These are phyloP conservation scores for Pandemis heparana DNA, from an alignment of 2,888 invertebrate genomes.

Conservation along the genomic window DNA sequence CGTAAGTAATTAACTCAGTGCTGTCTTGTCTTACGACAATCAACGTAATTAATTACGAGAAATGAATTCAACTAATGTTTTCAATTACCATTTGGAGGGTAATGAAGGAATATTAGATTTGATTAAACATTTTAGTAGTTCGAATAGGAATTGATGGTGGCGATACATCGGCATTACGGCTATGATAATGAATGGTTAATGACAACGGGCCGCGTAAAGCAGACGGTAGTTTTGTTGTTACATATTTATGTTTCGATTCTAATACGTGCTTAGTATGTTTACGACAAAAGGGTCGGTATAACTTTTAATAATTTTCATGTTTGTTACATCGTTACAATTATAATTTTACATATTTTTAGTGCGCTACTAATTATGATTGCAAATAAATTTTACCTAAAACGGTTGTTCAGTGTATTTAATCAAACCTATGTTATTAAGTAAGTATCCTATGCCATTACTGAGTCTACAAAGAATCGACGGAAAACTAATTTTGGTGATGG, in stretches of 20 bases:
- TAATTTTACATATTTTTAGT: too few relatives aligned
- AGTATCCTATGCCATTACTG: too few relatives aligned
- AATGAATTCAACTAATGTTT: conserved; percentile 21
- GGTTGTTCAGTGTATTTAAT: too few relatives aligned
- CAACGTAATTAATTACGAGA: conserved; percentile 21
- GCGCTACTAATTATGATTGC: too few relatives aligned
- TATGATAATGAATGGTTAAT: conserved; percentile 17
- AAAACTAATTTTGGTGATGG: too few relatives aligned
- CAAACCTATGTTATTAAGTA: too few relatives aligned
- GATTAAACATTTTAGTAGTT: conserved; percentile 25
- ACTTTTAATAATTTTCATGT: too few relatives aligned
- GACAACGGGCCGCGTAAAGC: not conserved
- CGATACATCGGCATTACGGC: conserved; percentile 22
- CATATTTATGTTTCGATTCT: not conserved
- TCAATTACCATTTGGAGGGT: conserved; percentile 26
- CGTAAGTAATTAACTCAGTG: conserved; percentile 3
- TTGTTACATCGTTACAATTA: too few relatives aligned
- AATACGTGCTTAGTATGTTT: not conserved
- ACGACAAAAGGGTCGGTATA: too few relatives aligned
- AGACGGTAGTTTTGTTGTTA: not conserved
- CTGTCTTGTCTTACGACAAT: conserved; percentile 17
- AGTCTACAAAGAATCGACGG: too few relatives aligned
- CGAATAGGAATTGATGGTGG: conserved; percentile 28
- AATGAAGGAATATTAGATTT: conserved; percentile 18
- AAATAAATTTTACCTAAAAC: too few relatives aligned